Evolutionary conservation across 2,888 invertebrate species (phyloP).

Genomic region (Tenthredo livida): DNA sequence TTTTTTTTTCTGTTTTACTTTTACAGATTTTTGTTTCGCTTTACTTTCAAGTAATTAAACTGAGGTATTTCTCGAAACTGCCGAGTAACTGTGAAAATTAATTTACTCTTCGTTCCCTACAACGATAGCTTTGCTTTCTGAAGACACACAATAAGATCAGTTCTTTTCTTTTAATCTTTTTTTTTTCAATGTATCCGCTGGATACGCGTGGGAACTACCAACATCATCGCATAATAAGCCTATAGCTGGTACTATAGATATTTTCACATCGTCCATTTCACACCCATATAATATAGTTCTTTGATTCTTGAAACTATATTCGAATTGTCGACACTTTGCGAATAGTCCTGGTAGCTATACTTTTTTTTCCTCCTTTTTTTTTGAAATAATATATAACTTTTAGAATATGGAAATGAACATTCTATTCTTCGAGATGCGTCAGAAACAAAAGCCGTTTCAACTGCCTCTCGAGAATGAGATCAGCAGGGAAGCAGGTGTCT

Average conservation of each 20-base stretch:
- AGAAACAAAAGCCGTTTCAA: not conserved
- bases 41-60: not conserved
- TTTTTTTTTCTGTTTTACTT: not conserved
- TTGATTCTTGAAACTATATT: not conserved
- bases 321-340: not conserved
- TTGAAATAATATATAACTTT: not conserved
- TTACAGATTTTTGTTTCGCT: constrained; percentile 2
- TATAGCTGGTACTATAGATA: not conserved
- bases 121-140: constrained; percentile 9
- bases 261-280: not conserved
- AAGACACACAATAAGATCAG: not conserved
- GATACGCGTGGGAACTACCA: constrained; percentile 11
- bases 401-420: not conserved
- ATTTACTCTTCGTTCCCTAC: not conserved
- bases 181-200: not conserved
- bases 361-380: not conserved
- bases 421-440: not conserved
- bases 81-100: constrained; percentile 40
- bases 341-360: not conserved
- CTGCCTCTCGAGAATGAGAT: not conserved
- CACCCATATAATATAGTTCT: not conserved
- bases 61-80: constrained; percentile 28
- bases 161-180: not conserved
- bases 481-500: not conserved
- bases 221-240: not conserved